phyloP scores from a whole-genome alignment of 2,888 invertebrate genomes.

The Poecilus cupreus region DNA sequence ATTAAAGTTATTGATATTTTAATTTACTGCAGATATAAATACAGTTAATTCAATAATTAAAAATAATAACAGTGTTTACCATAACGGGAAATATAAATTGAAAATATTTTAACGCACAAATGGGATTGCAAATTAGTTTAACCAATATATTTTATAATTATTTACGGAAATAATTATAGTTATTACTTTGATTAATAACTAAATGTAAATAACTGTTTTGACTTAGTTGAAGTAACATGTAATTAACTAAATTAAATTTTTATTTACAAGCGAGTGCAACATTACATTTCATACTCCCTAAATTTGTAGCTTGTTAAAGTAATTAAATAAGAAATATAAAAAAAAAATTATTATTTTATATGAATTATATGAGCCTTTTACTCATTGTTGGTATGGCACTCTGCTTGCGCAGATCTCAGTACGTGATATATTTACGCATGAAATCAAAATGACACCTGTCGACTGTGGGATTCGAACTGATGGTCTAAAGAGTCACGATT shows the following conservation, averaged over 20 bases:
- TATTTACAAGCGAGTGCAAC: background rate
- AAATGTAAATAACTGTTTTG: constrained; percentile 19
- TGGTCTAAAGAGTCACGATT: too few species aligned
- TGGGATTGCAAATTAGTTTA: constrained; percentile 19
- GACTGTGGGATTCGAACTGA: too few species aligned
- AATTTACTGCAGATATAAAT: background rate
- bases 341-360: too few species aligned
- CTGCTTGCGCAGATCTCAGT: too few species aligned
- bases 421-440: too few species aligned
- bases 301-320: too few species aligned
- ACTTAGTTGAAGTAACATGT: background rate
- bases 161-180: constrained; percentile 30
- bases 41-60: constrained; percentile 4
- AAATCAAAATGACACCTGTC: too few species aligned
- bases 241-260: constrained; percentile 8
- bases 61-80: background rate
- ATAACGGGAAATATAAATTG: background rate
- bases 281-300: background rate
- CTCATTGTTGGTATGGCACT: too few species aligned
- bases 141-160: constrained; percentile 8
- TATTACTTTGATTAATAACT: constrained; percentile 28
- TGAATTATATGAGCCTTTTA: too few species aligned
- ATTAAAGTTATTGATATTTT: background rate
- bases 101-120: constrained; percentile 8
- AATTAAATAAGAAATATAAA: too few species aligned